Percentiles rank a stretch among this genome's conserved stretches.
phyloP scores from a whole-genome alignment of 2,888 invertebrate species.

The Saturnia pavonia region DNA sequence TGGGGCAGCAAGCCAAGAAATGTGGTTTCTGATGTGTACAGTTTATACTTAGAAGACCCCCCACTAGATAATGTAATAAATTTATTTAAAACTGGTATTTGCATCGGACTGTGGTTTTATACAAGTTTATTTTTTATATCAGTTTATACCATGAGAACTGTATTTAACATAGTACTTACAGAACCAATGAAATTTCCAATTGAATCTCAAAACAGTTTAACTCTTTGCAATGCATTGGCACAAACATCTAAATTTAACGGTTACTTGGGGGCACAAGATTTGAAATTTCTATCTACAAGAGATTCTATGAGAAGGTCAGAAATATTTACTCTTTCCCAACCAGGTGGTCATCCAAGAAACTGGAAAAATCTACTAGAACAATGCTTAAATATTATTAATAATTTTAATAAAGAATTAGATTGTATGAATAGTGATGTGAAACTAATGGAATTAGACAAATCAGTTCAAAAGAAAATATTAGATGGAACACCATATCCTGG shows the following conservation, averaged over 20 bases:
- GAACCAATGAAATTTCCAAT: conserved; percentile 86
- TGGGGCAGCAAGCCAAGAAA: conserved; percentile 81
- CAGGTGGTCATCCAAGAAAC: conserved; percentile 93
- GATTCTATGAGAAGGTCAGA: conserved; percentile 82
- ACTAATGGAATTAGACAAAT: conserved; percentile 43
- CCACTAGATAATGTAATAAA: conserved; percentile 75
- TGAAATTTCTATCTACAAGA: conserved; percentile 85
- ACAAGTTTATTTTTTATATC: conserved; percentile 86
- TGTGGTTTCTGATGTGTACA: conserved; percentile 77
- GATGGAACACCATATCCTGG: conserved; percentile 46
- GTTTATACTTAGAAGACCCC: conserved; percentile 77
- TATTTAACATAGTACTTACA: conserved; percentile 87
- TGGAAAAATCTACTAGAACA: conserved; percentile 89
- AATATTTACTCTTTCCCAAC: conserved; percentile 88
- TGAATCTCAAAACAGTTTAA: conserved; percentile 71
- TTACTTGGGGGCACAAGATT: conserved; percentile 88
- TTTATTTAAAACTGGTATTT: conserved; percentile 71
- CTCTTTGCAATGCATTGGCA: conserved; percentile 83
- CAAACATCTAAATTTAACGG: conserved; percentile 86
- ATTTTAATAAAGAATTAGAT: conserved; percentile 85
- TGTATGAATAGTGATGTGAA: conserved; percentile 65
- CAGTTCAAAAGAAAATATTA: conserved; percentile 38
- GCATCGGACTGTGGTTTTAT: conserved; percentile 86
- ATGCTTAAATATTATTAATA: conserved; percentile 83
- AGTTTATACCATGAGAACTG: conserved; percentile 85